A percentile compares a stretch with the other conserved stretches of the same genome.
Evolutionary conservation across 2,888 invertebrate species (phyloP).

Genomic region (Ectropis crepuscularia): DNA sequence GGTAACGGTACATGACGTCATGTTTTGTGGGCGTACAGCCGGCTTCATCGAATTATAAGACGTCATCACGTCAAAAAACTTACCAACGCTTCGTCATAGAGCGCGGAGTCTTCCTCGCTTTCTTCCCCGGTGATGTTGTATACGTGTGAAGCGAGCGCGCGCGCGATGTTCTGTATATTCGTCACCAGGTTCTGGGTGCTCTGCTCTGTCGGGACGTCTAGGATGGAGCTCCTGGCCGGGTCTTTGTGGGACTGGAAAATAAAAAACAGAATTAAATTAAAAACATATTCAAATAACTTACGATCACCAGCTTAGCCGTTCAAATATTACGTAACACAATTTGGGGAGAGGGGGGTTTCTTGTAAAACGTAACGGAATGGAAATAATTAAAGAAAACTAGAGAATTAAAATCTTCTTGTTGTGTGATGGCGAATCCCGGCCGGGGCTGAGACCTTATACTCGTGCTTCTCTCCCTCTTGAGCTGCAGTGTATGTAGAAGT

Average conservation of each 20-base stretch:
- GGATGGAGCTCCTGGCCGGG: constrained; percentile 84
- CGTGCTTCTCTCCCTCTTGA: no score
- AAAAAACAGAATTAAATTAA: not conserved
- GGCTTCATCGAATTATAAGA: no score
- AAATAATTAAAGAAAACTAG: no score
- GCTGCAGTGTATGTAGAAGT: no score
- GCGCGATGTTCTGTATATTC: constrained; percentile 91
- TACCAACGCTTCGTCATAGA: constrained; percentile 92
- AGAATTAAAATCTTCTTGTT: no score
- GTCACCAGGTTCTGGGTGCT: constrained; percentile 84
- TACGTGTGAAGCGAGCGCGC: constrained; percentile 92
- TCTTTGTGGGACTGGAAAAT: constrained; percentile 86
- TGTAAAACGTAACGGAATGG: no score
- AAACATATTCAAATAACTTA: not conserved
- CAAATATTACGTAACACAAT: no score
- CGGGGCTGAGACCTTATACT: no score
- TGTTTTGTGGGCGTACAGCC: no score
- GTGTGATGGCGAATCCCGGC: no score
- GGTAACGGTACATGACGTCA: no score
- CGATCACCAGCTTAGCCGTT: not conserved
- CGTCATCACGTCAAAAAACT: constrained; percentile 49
- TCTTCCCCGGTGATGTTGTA: constrained; percentile 87
- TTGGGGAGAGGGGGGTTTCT: no score
- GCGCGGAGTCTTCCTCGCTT: constrained; percentile 68
- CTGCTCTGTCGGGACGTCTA: constrained; percentile 85